Evolutionary conservation across 2,113 vertebrate genomes (phyloP), one percentile per base, ranked within the genome.

Genomic region (Lasiurus borealis): DNA sequence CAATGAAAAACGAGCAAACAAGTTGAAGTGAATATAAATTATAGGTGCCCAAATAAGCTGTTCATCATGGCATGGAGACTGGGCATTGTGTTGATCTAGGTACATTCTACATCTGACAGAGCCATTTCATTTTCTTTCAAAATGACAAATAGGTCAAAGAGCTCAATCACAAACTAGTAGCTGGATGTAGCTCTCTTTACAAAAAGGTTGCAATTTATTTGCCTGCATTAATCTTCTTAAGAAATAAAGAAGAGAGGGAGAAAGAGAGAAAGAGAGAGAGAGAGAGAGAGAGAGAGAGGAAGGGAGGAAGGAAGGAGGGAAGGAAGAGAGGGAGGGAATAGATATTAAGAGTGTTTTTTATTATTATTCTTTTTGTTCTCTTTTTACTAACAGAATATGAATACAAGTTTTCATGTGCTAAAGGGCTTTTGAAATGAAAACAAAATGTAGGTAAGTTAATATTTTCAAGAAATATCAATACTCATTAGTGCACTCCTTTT

Each of bases 1-100:
- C 89, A 95, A 95, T 98, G 98, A 99, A 98, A 98, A 98, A 98
- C 97, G 98, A 98, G 88, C 90, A 95, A 94, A 97, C 81, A 96
- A 96, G 95, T 97, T 98, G 97, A 98, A 98, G 97, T 96, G 98
- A 98, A 98, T 98, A 98, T 98, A 98, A 98, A 98, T 98, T 98
- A 98, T 98, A 97, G 97, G 98, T 98, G 97, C 80, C 96, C 96
- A 98, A 98, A 98, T 98, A 96, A 57, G 97, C 94, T 97, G 68
- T 96, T 98, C 96, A 93, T 96, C 98, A 97, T 92, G 81, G 86
- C 96, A 19, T 13, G 84, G 95, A 77, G 95, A 95, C 95, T 75
- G 82, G 96, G 31, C 83, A 81, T 95, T 93, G 95, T 97, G 96
- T 92, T 97, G 91, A 88, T 97, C 92, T 93, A 87, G 86, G 88